A percentile compares a stretch with the other conserved stretches of the same genome.
These are phyloP conservation scores for Phortica okadai DNA, from an alignment of 2,888 invertebrate genomes.

Conservation along the genomic window DNA sequence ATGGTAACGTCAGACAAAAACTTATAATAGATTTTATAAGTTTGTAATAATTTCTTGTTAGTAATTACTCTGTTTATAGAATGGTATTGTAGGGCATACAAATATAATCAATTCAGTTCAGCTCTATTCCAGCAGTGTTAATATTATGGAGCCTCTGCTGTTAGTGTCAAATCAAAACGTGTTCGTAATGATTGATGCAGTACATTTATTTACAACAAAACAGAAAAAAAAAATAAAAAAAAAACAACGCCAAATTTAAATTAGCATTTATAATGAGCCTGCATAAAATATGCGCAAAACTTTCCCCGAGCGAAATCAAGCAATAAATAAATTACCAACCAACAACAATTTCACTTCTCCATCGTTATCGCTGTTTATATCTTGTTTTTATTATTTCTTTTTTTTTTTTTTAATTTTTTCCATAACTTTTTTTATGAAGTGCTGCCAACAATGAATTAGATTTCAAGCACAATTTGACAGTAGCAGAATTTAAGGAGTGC, in stretches of 20 bases:
- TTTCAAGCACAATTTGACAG: conserved; percentile 11
- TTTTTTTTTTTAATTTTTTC: neutral
- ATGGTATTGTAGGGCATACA: too few relatives aligned
- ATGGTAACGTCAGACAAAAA: too few relatives aligned
- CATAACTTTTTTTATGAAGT: neutral
- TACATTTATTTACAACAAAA: conserved; percentile 20
- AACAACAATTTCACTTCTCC: neutral
- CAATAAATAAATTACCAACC: conserved; percentile 31
- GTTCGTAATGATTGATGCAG: conserved; percentile 16
- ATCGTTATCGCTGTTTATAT: neutral
- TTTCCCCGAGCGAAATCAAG: conserved; percentile 22
- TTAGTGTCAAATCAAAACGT: neutral
- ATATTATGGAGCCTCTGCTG: neutral
- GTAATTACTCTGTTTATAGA: too few relatives aligned
- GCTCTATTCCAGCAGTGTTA: too few relatives aligned
- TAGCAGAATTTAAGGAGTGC: neutral
- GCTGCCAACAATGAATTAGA: neutral
- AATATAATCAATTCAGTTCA: too few relatives aligned
- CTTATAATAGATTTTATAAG: too few relatives aligned
- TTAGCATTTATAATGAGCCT: conserved; percentile 29
- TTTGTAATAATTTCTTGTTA: too few relatives aligned
- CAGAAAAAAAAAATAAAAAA: neutral
- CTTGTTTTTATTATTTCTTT: neutral
- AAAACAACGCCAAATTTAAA: conserved; percentile 12
- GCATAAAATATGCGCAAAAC: conserved; percentile 27